Evolutionary conservation across 2,797 vertebrate genomes (phyloP).

Genomic region (Kryptolebias ocellatus): DNA sequence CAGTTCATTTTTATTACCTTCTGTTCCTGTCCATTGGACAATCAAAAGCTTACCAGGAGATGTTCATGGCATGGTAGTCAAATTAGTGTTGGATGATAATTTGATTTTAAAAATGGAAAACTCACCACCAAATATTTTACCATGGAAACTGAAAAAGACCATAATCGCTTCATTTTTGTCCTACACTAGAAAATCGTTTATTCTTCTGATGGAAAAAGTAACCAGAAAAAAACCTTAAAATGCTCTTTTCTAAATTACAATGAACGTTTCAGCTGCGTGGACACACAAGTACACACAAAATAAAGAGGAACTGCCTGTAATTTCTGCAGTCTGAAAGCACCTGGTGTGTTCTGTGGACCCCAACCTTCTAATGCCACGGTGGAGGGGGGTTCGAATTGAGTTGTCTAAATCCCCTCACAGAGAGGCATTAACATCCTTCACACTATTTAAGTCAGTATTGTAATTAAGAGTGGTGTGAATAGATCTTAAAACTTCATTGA

Average conservation of each 20-base stretch:
- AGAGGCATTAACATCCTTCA: constrained; percentile 41
- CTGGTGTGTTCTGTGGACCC: background rate
- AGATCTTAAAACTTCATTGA: constrained; percentile 73
- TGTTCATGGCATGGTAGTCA: too few relatives aligned
- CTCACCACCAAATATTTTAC: too few relatives aligned
- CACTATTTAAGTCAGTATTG: constrained; percentile 60
- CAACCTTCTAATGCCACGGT: constrained; percentile 1
- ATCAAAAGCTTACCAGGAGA: too few relatives aligned
- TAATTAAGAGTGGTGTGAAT: constrained; percentile 70
- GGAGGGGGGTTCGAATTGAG: constrained; percentile 18
- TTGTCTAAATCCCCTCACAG: constrained; percentile 1
- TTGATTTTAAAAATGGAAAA: too few relatives aligned
- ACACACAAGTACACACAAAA: background rate
- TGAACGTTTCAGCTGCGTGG: background rate
- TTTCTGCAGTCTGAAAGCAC: background rate
- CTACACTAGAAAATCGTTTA: background rate
- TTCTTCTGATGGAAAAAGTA: background rate
- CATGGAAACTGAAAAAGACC: too few relatives aligned
- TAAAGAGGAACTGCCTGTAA: background rate
- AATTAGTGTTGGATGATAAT: too few relatives aligned
- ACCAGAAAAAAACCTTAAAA: background rate
- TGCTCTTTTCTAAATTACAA: background rate
- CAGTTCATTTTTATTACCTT: too few relatives aligned
- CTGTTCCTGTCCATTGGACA: too few relatives aligned
- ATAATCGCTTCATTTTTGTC: too few relatives aligned